Base-by-base conservation (phyloP, 2,113 vertebrate genomes). In the Nothoprocta pentlandii region DNA sequence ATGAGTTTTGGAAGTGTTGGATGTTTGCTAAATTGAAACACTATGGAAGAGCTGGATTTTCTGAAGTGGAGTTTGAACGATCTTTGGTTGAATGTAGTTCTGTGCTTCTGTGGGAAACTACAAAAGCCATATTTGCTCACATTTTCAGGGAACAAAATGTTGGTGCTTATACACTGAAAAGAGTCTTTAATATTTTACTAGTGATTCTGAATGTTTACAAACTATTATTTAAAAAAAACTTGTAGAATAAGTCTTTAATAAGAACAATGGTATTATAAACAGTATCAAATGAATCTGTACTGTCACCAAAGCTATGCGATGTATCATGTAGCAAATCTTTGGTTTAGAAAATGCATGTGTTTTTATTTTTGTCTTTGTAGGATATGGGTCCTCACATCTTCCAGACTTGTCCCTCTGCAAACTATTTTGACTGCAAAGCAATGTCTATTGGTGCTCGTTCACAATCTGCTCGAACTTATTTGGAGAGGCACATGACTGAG, bases 341-440 rank as follows among this genome's bases (percentile, higher is more conserved):
- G 5, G 12, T 86, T 10, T 41, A 68, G 56, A 64, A 81, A 81
- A 58, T 36, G 8, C 6, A 1, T 7, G 7, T n/a, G 5, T 59
- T 68, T 62, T 12, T 67, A 54, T 71, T 26, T 53, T 41, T 63
- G 78, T 76, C 21, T 61, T 92, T 8, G 61, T 92, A 99, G 99
- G 99, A 99, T 93, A 99, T 99, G 98, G 99, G 99, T 22, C 99
- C 99, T 96, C 99, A 99, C 94, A 99, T 99, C 96, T 99, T 99
- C 97, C 99, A 99, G 96, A 99, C 99, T 17, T 99, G 99, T 94
- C 99, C 99, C 2, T 99, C 99, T 70, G 99, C 99, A 25, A 99
- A 99, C 97, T 99, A 99, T 92, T 99, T 99, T 96, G 99, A 99
- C 96, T 99, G 99, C 92, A 99, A 99, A 97, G 99, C 99, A 80